These are phyloP conservation scores for Hippoglossus hippoglossus DNA, from an alignment of 2,797 vertebrate genomes.

Conservation along the genomic window DNA sequence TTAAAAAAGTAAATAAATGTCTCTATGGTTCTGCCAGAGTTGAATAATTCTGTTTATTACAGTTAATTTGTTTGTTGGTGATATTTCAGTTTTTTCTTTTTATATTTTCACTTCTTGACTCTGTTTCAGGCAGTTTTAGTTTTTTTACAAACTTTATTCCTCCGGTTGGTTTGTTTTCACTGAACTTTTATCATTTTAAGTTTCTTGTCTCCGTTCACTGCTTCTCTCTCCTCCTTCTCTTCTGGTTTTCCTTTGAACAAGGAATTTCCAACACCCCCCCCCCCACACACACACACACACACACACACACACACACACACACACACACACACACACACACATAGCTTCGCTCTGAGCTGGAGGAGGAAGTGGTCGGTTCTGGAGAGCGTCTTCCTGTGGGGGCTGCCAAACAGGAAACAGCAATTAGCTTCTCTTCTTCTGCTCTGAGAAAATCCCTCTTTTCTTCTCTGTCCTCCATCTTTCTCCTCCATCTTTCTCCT, in stretches of 20 bases:
- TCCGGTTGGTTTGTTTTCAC: not conserved
- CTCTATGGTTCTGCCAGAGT: too few species aligned
- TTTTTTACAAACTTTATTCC: too few species aligned
- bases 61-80: not conserved
- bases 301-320: conserved; percentile 19
- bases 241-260: conserved; percentile 13
- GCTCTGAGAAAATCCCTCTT: conserved; percentile 16
- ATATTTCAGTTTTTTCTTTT: not conserved
- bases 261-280: conserved; percentile 47
- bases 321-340: conserved; percentile 14
- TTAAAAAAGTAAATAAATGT: too few species aligned
- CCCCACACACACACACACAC: not conserved
- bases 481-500: not conserved
- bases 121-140: too few species aligned
- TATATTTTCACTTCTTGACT: not conserved
- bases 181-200: not conserved
- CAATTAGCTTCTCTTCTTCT: conserved; percentile 67
- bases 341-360: conserved; percentile 36
- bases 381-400: conserved; percentile 82
- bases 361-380: conserved; percentile 78
- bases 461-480: conserved; percentile 11
- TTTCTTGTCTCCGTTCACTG: not conserved
- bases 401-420: conserved; percentile 77
- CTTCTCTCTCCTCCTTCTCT: not conserved
- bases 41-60: too few species aligned